These are phyloP conservation scores for Pionites leucogaster DNA, from an alignment of 2,113 vertebrate species.

Conservation along the genomic window DNA sequence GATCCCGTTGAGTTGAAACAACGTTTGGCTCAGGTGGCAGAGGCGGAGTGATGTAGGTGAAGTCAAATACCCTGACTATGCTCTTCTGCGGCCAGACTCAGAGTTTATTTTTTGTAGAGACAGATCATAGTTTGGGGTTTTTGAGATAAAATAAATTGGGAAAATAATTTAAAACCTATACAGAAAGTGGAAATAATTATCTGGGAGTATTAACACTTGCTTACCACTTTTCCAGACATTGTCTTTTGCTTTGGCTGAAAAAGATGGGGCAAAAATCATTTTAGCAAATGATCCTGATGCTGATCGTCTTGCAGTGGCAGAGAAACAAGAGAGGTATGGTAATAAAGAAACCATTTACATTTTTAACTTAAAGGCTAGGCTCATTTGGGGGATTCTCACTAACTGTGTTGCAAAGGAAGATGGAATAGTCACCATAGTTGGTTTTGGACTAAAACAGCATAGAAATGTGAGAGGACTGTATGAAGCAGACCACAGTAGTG, in stretches of 20 bases:
- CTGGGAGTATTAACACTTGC: background rate
- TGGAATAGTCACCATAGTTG: background rate
- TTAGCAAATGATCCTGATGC: conserved; percentile 97
- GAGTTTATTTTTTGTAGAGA: background rate
- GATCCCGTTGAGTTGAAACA: background rate
- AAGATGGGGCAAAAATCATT: conserved; percentile 85
- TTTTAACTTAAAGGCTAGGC: background rate
- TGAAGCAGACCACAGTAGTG: background rate
- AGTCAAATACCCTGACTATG: background rate
- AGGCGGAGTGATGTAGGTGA: background rate
- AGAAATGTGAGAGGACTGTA: background rate
- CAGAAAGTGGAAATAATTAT: background rate
- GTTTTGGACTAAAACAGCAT: background rate
- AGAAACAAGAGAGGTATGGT: conserved; percentile 87
- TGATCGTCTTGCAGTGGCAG: conserved; percentile 92
- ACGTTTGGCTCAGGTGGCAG: background rate
- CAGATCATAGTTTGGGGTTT: background rate
- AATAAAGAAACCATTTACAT: background rate
- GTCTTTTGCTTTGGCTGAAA: conserved; percentile 92
- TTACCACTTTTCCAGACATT: conserved; percentile 81
- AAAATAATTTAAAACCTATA: background rate
- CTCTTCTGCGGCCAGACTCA: background rate
- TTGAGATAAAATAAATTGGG: background rate
- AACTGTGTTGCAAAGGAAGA: background rate
- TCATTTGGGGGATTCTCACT: background rate